A percentile compares a stretch with the other conserved stretches of the same genome.
Conservation (phyloP, 37 sponge, comb jelly and placozoan species). For the Eunapius fragilis region DNA sequence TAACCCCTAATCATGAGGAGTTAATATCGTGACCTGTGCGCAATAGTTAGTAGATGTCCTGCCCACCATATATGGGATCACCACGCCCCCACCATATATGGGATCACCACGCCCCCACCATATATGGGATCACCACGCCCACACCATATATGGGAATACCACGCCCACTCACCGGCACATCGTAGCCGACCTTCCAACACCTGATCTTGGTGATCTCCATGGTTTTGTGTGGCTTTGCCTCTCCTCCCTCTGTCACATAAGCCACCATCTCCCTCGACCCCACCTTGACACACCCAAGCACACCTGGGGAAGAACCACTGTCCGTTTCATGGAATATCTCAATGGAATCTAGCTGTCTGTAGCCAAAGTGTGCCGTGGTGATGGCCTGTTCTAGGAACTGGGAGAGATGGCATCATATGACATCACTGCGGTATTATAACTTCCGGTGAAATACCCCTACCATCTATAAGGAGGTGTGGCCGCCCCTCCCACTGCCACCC, state of each 20-base stretch:
- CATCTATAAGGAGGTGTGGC: too few relatives aligned
- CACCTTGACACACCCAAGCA: constrained; percentile 26
- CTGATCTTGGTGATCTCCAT: constrained; percentile 33
- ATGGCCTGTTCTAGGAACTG: constrained; percentile 41
- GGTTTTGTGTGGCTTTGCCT: not conserved
- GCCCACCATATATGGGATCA: too few relatives aligned
- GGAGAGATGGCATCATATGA: not conserved
- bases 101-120: too few relatives aligned
- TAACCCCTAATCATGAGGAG: too few relatives aligned
- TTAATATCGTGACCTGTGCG: too few relatives aligned
- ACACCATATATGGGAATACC: not conserved
- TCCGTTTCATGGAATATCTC: constrained; percentile 22
- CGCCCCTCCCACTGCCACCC: not conserved
- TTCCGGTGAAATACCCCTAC: too few relatives aligned
- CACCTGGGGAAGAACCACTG: not conserved
- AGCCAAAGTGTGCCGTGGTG: constrained; percentile 29
- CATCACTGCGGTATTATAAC: not conserved
- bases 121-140: too few relatives aligned
- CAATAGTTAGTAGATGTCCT: too few relatives aligned
- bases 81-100: too few relatives aligned
- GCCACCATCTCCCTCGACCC: constrained; percentile 42
- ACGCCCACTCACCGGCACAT: not conserved
- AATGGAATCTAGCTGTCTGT: constrained; percentile 26
- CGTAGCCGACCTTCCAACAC: constrained; percentile 63
- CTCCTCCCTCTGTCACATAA: constrained; percentile 19